Conservation (phyloP, 2,888 invertebrate species). For the Tinea pellionella region DNA sequence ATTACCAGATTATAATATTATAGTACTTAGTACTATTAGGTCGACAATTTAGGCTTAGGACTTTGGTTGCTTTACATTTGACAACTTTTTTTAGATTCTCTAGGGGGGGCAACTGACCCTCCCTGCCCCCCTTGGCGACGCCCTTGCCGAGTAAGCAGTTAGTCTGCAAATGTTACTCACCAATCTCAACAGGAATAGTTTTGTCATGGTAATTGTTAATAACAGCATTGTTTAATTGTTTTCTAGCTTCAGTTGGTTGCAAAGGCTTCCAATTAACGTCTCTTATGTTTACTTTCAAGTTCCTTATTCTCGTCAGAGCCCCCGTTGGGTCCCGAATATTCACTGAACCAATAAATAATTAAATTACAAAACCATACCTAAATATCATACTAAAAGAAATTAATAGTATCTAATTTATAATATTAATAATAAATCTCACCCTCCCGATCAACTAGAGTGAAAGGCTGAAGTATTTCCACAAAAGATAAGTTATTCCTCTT, state of each 20-base stretch:
- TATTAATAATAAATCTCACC: slow-evolving; percentile 26
- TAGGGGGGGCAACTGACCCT: no score
- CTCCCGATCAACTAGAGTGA: slow-evolving; percentile 76
- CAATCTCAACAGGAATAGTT: slow-evolving; percentile 66
- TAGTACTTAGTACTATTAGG: no score
- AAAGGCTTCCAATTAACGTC: slow-evolving; percentile 87
- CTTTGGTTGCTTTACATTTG: no score
- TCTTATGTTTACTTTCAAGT: slow-evolving; percentile 81
- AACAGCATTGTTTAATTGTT: slow-evolving; percentile 87
- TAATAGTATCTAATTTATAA: background rate
- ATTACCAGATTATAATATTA: no score
- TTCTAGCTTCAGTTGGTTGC: slow-evolving; percentile 83
- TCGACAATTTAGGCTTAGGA: no score
- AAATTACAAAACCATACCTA: slow-evolving; percentile 3
- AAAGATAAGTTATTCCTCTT: slow-evolving; percentile 92
- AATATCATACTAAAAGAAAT: slow-evolving; percentile 14
- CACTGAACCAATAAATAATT: slow-evolving; percentile 58
- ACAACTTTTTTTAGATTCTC: no score
- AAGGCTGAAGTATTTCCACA: slow-evolving; percentile 91
- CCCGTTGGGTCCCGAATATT: slow-evolving; percentile 88
- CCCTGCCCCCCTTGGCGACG: no score
- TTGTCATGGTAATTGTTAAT: slow-evolving; percentile 67
- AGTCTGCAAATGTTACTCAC: slow-evolving; percentile 48
- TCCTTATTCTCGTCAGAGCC: slow-evolving; percentile 75
- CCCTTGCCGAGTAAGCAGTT: no score